Percentiles rank a stretch among this genome's conserved stretches.
Conservation (phyloP, 1,140 invertebrate genomes). For the Hylaeus volcanicus region DNA sequence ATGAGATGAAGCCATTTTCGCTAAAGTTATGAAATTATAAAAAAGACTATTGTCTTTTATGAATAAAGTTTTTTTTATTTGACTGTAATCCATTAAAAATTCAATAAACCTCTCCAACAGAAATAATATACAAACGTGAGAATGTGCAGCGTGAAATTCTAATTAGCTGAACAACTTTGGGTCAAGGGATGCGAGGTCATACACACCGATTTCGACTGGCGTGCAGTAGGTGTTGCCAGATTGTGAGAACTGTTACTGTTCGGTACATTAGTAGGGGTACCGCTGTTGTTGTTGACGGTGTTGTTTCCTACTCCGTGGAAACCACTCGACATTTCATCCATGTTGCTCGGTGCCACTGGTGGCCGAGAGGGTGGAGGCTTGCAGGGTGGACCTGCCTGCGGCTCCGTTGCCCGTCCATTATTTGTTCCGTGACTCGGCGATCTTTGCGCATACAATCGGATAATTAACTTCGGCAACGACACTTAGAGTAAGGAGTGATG, state of each 20-base stretch:
- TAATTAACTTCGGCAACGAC: background rate
- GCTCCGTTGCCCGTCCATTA: slow-evolving; percentile 69
- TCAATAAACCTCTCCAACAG: too few relatives aligned
- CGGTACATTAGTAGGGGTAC: slow-evolving; percentile 68
- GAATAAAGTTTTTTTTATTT: too few relatives aligned
- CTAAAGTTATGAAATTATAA: too few relatives aligned
- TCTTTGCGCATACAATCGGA: slow-evolving; percentile 50
- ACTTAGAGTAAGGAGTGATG: background rate
- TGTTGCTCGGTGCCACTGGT: slow-evolving; percentile 68
- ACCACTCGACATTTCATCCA: slow-evolving; percentile 65
- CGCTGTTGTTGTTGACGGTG: slow-evolving; percentile 51
- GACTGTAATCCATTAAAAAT: too few relatives aligned
- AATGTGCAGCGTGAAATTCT: background rate
- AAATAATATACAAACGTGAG: background rate
- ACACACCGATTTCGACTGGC: slow-evolving; percentile 71
- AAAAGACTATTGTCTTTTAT: too few relatives aligned
- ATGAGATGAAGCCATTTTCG: too few relatives aligned
- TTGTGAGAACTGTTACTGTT: slow-evolving; percentile 74
- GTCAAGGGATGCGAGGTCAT: background rate
- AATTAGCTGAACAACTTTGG: background rate
- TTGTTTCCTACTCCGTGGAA: slow-evolving; percentile 51
- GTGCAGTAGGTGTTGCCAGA: slow-evolving; percentile 68
- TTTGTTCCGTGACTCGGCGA: slow-evolving; percentile 72
- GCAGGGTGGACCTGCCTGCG: slow-evolving; percentile 71
- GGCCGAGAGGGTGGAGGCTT: slow-evolving; percentile 73